Evolutionary conservation across 2,113 vertebrate genomes (phyloP).

Genomic region (Alces alces): DNA sequence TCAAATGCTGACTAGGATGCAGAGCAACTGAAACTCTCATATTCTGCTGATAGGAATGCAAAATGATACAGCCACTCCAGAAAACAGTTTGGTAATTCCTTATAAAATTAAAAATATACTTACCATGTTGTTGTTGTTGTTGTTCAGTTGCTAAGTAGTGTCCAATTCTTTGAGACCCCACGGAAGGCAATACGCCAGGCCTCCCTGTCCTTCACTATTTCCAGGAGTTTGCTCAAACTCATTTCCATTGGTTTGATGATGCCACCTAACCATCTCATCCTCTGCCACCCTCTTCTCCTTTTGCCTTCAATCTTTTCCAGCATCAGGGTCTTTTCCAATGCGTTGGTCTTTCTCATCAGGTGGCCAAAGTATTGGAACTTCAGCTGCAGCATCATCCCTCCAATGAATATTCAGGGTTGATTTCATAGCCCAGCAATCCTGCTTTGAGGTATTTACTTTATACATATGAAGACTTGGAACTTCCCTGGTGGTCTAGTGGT

Average conservation of each 20-base stretch:
- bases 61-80: not conserved
- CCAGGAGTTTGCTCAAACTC: not conserved
- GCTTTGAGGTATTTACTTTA: not conserved
- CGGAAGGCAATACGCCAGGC: not conserved
- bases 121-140: not conserved
- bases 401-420: not conserved
- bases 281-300: not conserved
- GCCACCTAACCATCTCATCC: not conserved
- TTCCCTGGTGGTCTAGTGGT: not conserved
- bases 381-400: not conserved
- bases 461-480: not conserved
- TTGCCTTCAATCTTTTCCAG: not conserved
- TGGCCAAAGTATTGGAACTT: not conserved
- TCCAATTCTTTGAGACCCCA: not conserved
- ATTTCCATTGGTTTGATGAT: not conserved
- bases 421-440: not conserved
- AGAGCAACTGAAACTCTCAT: not conserved
- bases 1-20: not conserved
- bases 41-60: not conserved
- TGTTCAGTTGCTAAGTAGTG: not conserved
- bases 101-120: not conserved
- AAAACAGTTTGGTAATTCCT: not conserved
- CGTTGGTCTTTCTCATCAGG: not conserved
- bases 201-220: not conserved
- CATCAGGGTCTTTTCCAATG: not conserved